Conservation (phyloP, 2,797 vertebrate species). For the Craterocephalus amniculus region DNA sequence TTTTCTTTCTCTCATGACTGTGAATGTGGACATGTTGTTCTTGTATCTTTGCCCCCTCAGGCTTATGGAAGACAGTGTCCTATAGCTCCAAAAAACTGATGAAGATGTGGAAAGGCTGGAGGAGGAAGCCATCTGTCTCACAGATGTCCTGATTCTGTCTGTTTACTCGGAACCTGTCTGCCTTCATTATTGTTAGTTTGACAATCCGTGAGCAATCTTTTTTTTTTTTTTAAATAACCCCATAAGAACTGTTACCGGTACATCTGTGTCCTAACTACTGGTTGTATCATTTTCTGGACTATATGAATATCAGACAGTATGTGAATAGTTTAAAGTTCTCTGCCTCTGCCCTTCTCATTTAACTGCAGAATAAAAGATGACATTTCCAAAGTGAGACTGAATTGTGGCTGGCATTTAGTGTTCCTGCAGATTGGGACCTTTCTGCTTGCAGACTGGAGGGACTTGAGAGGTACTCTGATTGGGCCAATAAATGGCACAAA, state of each 20-base stretch:
- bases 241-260: slow-evolving; percentile 10
- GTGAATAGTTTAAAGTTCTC: slow-evolving; percentile 18
- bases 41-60: slow-evolving; percentile 66
- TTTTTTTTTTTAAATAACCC: slow-evolving; percentile 2
- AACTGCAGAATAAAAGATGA: slow-evolving; percentile 34
- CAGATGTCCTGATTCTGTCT: slow-evolving; percentile 68
- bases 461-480: slow-evolving; percentile 13
- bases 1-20: background rate
- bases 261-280: slow-evolving; percentile 8
- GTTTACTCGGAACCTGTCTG: slow-evolving; percentile 7
- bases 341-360: slow-evolving; percentile 32
- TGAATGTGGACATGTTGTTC: background rate
- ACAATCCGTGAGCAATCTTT: slow-evolving; percentile 12
- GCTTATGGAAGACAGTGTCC: slow-evolving; percentile 87
- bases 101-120: slow-evolving; percentile 94
- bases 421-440: slow-evolving; percentile 20
- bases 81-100: slow-evolving; percentile 92
- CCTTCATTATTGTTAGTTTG: slow-evolving; percentile 15
- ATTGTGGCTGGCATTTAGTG: slow-evolving; percentile 51
- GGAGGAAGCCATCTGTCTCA: slow-evolving; percentile 79
- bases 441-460: slow-evolving; percentile 25
- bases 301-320: slow-evolving; percentile 4
- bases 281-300: slow-evolving; percentile 7
- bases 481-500: background rate
- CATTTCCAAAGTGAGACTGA: slow-evolving; percentile 47